phyloP scores from a whole-genome alignment of 2,888 invertebrate genomes.

The Thalpophila matura region DNA sequence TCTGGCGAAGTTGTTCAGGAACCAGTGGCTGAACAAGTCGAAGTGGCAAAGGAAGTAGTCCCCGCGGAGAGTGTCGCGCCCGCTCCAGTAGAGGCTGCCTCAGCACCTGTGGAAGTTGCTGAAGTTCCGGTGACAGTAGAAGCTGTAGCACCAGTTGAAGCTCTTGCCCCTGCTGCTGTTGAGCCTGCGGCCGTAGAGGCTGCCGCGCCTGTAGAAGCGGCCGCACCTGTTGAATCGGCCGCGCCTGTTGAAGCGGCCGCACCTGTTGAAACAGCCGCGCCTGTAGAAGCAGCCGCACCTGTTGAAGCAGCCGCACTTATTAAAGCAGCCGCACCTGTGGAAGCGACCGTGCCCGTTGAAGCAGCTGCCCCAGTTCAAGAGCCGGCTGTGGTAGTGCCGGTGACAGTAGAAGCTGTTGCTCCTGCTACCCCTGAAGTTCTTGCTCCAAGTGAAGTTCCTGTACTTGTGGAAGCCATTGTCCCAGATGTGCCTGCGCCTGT shows the following conservation, averaged over 20 bases:
- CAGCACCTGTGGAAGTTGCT: background rate
- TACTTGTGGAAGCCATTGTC: conserved; percentile 44
- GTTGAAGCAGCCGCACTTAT: conserved; percentile 7
- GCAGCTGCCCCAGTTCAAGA: conserved; percentile 17
- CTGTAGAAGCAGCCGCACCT: background rate
- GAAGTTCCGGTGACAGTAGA: background rate
- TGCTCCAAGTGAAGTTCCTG: conserved; percentile 49
- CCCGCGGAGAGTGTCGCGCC: conserved; percentile 36
- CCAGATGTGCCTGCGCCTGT: conserved; percentile 38
- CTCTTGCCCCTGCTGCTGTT: background rate
- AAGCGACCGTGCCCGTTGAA: conserved; percentile 8
- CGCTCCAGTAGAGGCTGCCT: background rate
- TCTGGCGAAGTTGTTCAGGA: conserved; percentile 55
- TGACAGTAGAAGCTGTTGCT: conserved; percentile 54
- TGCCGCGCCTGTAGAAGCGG: background rate
- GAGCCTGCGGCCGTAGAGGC: background rate
- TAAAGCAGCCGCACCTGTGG: conserved; percentile 23
- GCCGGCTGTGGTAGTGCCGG: conserved; percentile 21
- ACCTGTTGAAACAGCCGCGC: background rate
- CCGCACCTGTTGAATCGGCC: background rate
- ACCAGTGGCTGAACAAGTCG: conserved; percentile 58
- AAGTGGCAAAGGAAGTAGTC: conserved; percentile 68
- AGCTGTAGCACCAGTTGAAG: background rate
- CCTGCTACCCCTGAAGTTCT: too few relatives aligned
- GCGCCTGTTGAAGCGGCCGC: background rate